Base-by-base conservation (phyloP, 2,888 invertebrate genomes). In the Coenonympha arcania region DNA sequence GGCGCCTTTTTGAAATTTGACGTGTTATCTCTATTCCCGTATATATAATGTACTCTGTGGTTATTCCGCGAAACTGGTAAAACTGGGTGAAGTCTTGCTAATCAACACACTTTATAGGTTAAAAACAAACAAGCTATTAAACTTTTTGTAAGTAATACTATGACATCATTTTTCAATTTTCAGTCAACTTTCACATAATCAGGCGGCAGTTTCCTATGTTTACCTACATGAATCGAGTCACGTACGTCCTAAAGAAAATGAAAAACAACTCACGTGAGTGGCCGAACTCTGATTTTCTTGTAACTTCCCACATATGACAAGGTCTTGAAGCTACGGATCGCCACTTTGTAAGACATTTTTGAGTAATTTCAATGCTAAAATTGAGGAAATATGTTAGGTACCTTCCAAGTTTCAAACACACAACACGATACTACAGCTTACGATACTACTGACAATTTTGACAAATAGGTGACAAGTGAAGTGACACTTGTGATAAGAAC, bases 241-340 rank as follows among this genome's bases (percentile, higher is more conserved):
- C 44, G 34, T 44, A 34, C 2, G n/a, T 31, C 13, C 20, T 9
- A 34, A 24, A 6, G 6, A n/a, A 28, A 18, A n/a, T 6, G 3
- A 30, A 41, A 11, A 24, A 28, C 65, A 69, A 73, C 77, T 73
- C 54, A 85, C 85, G 71, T 79, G 57, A 73, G 63, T 2, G 81
- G 78, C 47, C 73, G 73, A 59, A 76, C 68, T 58, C 71, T 68
- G 5, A 82, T 62, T 65, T 80, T 81, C 60, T 72, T 84, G 59
- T 79, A 85, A 53, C 75, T 72, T 36, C 78, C 81, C 19, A 86
- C 75, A 63, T 77, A 85, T 61, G 76, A 76, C 6, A 85, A 68
- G 1, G 79, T 79, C 52, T 64, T 72, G 22, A 85, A 71, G 62
- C 71, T 79, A 51, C 73, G 71, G 2, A 69, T 58, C 24, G 80